Evolutionary conservation across 2,888 invertebrate species (phyloP), one percentile per base, ranked within the genome.

Genomic region (Gibbula magus): DNA sequence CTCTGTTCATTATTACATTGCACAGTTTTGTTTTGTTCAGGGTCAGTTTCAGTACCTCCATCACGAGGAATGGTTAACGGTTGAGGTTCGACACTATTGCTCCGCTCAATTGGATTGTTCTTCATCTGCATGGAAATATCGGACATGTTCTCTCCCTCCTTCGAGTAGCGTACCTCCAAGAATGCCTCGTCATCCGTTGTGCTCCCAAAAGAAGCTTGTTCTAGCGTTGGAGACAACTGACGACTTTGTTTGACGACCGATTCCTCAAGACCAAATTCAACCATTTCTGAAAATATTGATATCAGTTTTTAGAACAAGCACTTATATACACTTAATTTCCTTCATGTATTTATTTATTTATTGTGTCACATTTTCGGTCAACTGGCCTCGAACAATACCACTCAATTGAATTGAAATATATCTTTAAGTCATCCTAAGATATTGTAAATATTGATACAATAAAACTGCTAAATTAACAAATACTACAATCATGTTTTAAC

Each of bases 251-350:
- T 29, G 22, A 75, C 54, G 25, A 97, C 97, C 75, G 97, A 96
- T 91, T 96, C 95, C 83, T 95, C 94, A 61, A 98, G 94, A 1
- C 98, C 98, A 90, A 95, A 95, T 91, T 98, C 97, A 86, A 98
- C 94, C 94, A 98, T 96, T 70, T 96, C 93, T 93, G 83, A 10
- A 82, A 85, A 7, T 61, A 52, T 8, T 8, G 10, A 45, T 10
- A 45, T 45, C 45, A 45, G 10, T 45, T n/a, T 45, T 10, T 13
- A 45, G 45, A 45, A 10, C 45, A 10, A 8, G 45, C 45, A 13
- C 10, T 10, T 7, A 45, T 13, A 45, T 45, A 13, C 45, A 13
- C 10, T 10, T 7, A 45, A 1, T 10, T 45, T 45, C 45, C 1
- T 10, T 45, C 4, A 45, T 45, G n/a, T n/a, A n/a, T n/a, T n/a